Conservation (phyloP, 2,113 vertebrate species). For the Malurus alboscapulatus region DNA sequence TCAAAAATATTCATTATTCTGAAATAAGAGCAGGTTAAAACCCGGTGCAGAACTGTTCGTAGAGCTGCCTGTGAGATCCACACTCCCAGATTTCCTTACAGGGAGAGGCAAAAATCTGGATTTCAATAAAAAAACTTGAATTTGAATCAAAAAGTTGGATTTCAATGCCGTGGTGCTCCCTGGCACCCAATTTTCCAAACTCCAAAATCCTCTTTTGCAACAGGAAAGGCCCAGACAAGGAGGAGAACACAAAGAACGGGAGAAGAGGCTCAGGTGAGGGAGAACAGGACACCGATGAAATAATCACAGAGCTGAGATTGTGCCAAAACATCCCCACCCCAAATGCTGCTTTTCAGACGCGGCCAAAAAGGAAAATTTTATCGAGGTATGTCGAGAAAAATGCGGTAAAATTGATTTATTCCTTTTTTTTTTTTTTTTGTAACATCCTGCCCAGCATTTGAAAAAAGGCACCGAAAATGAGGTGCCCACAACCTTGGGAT, state of each 20-base stretch:
- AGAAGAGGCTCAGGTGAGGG: accelerated
- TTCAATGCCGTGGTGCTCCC: accelerated
- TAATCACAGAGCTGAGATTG: neutral
- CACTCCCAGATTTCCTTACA: neutral
- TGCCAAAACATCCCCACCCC: neutral
- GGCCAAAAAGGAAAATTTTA: accelerated
- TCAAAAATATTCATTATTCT: neutral
- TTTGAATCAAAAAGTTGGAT: neutral
- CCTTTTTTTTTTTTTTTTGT: neutral
- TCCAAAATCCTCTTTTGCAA: accelerated
- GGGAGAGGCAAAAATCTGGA: neutral
- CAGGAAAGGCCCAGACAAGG: neutral
- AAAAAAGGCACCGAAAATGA: neutral
- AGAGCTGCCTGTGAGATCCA: neutral
- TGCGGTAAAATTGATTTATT: accelerated
- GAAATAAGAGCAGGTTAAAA: neutral
- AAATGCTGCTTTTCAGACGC: neutral
- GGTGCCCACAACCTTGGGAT: neutral
- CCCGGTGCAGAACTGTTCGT: accelerated
- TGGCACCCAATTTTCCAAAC: neutral
- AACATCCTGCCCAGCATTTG: neutral
- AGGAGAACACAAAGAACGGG: neutral
- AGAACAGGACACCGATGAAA: neutral
- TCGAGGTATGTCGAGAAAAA: accelerated
- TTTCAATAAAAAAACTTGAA: neutral